Conservation (phyloP, 2,888 invertebrate genomes). For the Hoplodrina ambigua region DNA sequence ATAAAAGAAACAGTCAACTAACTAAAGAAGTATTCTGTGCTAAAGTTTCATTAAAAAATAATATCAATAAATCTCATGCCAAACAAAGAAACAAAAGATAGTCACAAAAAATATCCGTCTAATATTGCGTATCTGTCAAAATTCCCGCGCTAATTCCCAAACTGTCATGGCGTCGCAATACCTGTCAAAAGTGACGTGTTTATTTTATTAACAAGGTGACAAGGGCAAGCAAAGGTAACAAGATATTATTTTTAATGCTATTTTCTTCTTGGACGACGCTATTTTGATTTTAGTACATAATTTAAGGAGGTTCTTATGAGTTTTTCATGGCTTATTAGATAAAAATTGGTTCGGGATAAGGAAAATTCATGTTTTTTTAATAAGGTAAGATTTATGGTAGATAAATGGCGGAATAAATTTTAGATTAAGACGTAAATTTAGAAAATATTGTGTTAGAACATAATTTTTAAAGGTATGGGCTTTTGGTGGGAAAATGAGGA, state of each 20-base stretch:
- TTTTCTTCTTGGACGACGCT: slow-evolving; percentile 29
- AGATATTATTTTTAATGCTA: slow-evolving; percentile 44
- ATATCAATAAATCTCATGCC: not conserved
- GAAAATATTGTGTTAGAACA: not conserved
- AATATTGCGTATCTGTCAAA: slow-evolving; percentile 69
- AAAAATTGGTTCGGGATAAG: slow-evolving; percentile 17
- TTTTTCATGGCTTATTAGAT: slow-evolving; percentile 17
- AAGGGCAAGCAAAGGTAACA: slow-evolving; percentile 57
- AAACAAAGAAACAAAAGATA: slow-evolving; percentile 11
- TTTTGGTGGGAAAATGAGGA: not conserved
- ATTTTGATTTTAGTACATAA: slow-evolving; percentile 25
- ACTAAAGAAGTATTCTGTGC: not conserved
- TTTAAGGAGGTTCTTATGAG: slow-evolving; percentile 7
- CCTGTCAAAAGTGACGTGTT: slow-evolving; percentile 72
- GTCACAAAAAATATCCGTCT: slow-evolving; percentile 21
- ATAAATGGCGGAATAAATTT: not conserved
- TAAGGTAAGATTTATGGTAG: slow-evolving; percentile 13
- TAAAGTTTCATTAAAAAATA: not conserved
- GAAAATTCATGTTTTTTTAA: slow-evolving; percentile 24
- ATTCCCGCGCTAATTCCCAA: slow-evolving; percentile 66
- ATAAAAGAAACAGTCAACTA: not conserved
- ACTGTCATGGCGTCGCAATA: slow-evolving; percentile 73
- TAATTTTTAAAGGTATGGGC: not conserved
- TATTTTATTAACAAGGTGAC: slow-evolving; percentile 70
- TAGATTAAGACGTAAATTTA: not conserved